Conservation (phyloP, 2,797 vertebrate species). For the Coregonus ussuriensis region DNA sequence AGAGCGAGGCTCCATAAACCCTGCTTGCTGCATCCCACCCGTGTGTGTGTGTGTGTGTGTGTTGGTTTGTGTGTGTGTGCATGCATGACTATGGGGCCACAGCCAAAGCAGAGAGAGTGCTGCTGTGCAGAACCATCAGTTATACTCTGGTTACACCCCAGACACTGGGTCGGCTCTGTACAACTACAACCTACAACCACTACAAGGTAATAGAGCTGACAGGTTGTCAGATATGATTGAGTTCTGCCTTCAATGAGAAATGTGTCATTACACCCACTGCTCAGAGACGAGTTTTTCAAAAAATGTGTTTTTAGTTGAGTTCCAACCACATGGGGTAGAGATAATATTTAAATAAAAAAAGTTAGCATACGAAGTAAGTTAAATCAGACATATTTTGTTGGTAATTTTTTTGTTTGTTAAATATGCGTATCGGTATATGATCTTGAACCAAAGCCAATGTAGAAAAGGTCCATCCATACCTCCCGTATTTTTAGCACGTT, state of each 20-base stretch:
- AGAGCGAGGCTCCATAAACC: not conserved
- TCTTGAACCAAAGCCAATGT: slow-evolving; percentile 69
- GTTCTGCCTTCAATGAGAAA: slow-evolving; percentile 44
- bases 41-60: not conserved
- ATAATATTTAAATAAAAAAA: too few species aligned
- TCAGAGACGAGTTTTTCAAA: too few species aligned
- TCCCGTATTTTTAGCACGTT: not conserved
- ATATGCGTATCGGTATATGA: not conserved
- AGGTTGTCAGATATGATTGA: slow-evolving; percentile 41
- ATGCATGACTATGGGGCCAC: not conserved
- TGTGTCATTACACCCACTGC: slow-evolving; percentile 51
- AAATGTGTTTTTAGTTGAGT: too few species aligned
- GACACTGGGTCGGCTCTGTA: not conserved
- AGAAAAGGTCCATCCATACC: slow-evolving; percentile 42
- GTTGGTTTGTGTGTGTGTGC: not conserved
- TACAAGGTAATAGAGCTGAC: slow-evolving; percentile 16
- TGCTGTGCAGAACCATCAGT: not conserved
- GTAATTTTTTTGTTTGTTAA: not conserved
- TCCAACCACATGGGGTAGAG: too few species aligned
- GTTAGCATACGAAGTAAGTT: too few species aligned
- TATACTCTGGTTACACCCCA: not conserved
- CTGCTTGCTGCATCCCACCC: not conserved
- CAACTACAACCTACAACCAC: not conserved
- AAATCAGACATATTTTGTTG: too few species aligned
- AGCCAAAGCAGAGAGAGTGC: not conserved